Base-by-base conservation (phyloP, 2,797 vertebrate species). In the Pempheris klunzingeri region DNA sequence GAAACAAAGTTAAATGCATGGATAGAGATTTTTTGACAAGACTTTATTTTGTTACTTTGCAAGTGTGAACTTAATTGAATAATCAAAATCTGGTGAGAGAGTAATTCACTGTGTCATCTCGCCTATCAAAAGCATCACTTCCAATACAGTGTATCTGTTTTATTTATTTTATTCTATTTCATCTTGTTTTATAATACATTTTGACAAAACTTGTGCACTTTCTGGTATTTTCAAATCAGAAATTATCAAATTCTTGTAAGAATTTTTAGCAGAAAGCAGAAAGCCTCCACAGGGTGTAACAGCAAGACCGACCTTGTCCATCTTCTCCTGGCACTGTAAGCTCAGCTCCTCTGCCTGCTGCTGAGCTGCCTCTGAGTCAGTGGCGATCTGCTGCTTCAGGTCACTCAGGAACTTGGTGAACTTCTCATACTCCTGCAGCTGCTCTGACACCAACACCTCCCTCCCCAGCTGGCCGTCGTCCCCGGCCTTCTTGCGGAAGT, bases 351-450 rank as follows among this genome's bases (percentile, higher is more conserved):
- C 85, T 0, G 78, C 81, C 86, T 92, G 90, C 76, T 71, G 76
- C 82, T 61, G 87, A n/a, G 87, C 90, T 9, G 52, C 68, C 15
- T 81, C 81, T 3, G 72, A 34, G 34, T 93, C 85, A 0, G 44
- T 39, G 0, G 3, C 8, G 43, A 91, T 63, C 78, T 94, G 92
- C 68, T 55, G 76, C 72, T 85, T 90, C 85, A 94, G 78, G 8
- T 93, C 90, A 47, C 77, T 80, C 79, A 96, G 92, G 49, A 60
- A 36, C 22, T 57, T 62, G 17, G 95, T 74, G 66, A 52, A 69
- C 80, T 55, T 84, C 6, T 86, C 36, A 43, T 96, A 97, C 4
- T 84, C 84, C 47, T 91, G 90, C 81, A 90, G 90, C 12, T 89
- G 91, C 73, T 91, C 82, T 4, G 78, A 11, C 50, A 2, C 65